phyloP scores from a whole-genome alignment of 2,888 invertebrate genomes.

The Glaucopsyche alexis region DNA sequence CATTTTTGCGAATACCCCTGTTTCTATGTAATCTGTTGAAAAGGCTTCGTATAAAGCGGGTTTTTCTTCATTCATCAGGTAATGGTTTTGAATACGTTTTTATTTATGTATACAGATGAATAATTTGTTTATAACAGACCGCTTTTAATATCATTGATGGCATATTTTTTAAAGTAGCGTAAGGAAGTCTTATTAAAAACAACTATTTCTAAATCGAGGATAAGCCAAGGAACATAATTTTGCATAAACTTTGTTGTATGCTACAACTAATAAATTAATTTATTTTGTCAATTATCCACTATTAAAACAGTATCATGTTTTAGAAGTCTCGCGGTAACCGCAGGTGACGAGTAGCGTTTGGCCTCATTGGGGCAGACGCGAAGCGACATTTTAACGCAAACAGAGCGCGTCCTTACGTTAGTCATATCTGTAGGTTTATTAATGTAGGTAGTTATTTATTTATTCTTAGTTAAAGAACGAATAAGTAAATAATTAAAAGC shows the following conservation, averaged over 20 bases:
- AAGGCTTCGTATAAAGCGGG: conserved; percentile 1
- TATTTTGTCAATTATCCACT: too few species aligned
- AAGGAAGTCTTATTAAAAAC: background rate
- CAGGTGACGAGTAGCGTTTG: too few species aligned
- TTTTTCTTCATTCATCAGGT: background rate
- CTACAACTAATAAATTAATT: too few species aligned
- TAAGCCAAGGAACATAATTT: too few species aligned
- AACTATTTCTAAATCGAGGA: background rate
- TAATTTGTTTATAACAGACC: background rate
- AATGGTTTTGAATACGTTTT: background rate
- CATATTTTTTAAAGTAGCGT: background rate
- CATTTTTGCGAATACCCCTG: background rate
- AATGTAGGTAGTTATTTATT: too few species aligned
- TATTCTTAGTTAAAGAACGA: background rate
- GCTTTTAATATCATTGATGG: background rate
- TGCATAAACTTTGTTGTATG: too few species aligned
- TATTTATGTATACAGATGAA: background rate
- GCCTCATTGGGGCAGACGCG: too few species aligned
- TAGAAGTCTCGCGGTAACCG: too few species aligned
- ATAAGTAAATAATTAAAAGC: background rate
- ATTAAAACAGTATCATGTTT: too few species aligned
- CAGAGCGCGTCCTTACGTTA: too few species aligned
- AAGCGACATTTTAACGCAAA: too few species aligned
- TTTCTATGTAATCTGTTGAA: background rate
- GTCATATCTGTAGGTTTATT: too few species aligned